Evolutionary conservation across 2,797 vertebrate species (phyloP).

Genomic region (Varecia variegata): DNA sequence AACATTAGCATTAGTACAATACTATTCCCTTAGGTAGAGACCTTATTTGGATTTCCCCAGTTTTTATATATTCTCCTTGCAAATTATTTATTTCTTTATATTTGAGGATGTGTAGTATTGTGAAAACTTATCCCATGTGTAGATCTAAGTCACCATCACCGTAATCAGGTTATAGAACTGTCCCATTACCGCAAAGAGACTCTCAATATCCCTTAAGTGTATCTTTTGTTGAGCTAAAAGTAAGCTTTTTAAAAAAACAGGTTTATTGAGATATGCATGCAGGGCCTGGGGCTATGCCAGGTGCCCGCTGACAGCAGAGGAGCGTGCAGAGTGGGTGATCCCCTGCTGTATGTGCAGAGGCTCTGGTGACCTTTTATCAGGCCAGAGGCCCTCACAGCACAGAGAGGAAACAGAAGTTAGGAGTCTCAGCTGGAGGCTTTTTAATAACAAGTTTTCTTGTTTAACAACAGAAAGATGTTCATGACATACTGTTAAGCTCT

Average conservation of each 20-base stretch:
- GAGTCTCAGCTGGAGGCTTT: neutral
- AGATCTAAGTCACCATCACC: neutral
- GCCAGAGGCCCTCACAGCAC: neutral
- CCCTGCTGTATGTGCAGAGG: neutral
- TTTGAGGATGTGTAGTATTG: neutral
- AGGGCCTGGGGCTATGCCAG: neutral
- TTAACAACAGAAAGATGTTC: slow-evolving; percentile 25
- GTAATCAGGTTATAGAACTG: neutral
- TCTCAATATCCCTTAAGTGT: neutral
- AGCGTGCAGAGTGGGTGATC: neutral
- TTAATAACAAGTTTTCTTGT: slow-evolving; percentile 46
- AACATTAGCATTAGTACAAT: neutral
- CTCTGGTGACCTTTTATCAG: neutral
- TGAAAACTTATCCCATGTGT: neutral
- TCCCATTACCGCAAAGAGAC: neutral
- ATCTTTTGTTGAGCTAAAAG: neutral
- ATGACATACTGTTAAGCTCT: neutral
- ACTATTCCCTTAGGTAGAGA: neutral
- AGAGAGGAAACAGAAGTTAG: neutral
- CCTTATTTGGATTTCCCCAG: neutral
- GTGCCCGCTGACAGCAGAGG: neutral
- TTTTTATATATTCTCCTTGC: neutral
- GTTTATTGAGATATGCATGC: neutral
- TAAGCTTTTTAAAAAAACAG: neutral
- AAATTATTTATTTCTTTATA: neutral